These are phyloP conservation scores for Petrosia ficiformis DNA, from an alignment of 37 sponge, comb jelly and placozoan genomes.

Conservation along the genomic window DNA sequence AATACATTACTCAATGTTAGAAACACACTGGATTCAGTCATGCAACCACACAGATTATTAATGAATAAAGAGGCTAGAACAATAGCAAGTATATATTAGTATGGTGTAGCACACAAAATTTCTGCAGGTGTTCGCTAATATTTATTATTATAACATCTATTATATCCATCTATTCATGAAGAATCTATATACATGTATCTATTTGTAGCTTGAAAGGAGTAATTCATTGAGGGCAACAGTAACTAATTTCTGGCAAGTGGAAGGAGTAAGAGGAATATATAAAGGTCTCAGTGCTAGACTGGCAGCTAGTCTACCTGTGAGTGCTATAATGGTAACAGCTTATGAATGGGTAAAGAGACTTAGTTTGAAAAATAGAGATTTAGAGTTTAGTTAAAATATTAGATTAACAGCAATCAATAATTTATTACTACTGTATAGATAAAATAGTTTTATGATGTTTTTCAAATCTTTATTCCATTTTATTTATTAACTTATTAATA, in stretches of 20 bases:
- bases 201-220: conserved; percentile 59
- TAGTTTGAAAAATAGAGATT: conserved; percentile 19
- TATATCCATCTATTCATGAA: background rate
- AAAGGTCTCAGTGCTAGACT: conserved; percentile 92
- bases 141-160: no score
- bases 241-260: conserved; percentile 74
- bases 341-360: conserved; percentile 94
- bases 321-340: conserved; percentile 68
- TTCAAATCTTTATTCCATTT: background rate
- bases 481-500: background rate
- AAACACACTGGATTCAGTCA: no score
- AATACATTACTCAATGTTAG: no score
- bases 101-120: no score
- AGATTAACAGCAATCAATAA: background rate
- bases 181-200: background rate
- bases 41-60: no score
- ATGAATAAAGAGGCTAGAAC: no score
- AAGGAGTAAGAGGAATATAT: conserved; percentile 49
- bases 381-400: background rate
- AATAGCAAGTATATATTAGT: no score
- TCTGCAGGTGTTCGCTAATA: no score
- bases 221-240: conserved; percentile 35
- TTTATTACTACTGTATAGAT: background rate
- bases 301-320: conserved; percentile 59
- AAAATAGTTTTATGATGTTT: background rate